Base-by-base conservation (phyloP, 2,113 vertebrate genomes). In the Ornithorhynchus anatinus region DNA sequence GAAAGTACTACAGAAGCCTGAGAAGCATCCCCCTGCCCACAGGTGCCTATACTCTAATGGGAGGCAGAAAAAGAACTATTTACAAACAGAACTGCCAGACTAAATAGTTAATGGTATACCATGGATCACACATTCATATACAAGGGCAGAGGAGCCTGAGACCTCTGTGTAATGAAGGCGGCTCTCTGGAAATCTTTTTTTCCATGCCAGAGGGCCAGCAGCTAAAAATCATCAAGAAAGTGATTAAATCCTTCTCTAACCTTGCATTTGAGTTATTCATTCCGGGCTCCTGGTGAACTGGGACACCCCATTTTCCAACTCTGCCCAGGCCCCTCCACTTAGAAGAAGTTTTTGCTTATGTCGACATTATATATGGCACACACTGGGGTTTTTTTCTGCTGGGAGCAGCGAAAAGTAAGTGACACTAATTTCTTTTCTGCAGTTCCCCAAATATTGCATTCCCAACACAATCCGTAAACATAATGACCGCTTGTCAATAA, bases 401-500 rank as follows among this genome's bases (percentile, higher is more conserved):
- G 66, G 72, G 68, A 66, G 52, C 75, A 78, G 80, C 85, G 83
- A 53, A 35, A 84, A 77, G 47, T 27, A 53, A 86, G 76, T 77
- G 84, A 80, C 50, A 63, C 67, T 51, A 5, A 48, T 25, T 61
- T 72, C 69, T 71, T 65, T 57, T 50, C 77, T 69, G 61, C 59
- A 33, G 51, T 75, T 77, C 81, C 22, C 60, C 31, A 5, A 65
- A 82, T 74, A 74, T 79, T 80, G 69, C 60, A 66, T 53, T 65
- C 77, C 58, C 72, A 79, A 69, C 59, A 69, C 66, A 80, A 75
- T 79, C 82, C 79, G 61, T 29, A 63, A 75, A 81, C 61, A 72
- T 77, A 77, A 68, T 72, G 74, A 72, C 85, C 88, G 64, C 20
- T 15, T 88, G 87, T 89, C 81, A 67, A 82, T 10, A 52, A 89